Evolutionary conservation across 2,888 invertebrate species (phyloP), one percentile per base, ranked within the genome.

Genomic region (Eristalinus aeneus): DNA sequence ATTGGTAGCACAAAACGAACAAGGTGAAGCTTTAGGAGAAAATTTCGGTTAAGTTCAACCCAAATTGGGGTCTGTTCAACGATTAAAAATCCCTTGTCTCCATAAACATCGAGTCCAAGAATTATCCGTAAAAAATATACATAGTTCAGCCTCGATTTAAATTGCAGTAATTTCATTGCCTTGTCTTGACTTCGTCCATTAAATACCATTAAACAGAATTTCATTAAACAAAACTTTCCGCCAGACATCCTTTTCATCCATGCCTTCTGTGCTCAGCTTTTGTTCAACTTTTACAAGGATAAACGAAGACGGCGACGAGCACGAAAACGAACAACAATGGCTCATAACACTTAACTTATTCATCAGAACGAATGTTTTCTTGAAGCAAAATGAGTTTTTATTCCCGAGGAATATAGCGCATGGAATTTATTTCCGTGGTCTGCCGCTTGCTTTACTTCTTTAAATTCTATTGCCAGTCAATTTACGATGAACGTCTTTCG

Each of bases 301-400:
- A 11, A 56, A 12, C 4, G 12, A 11, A 23, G 56, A 23, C 23
- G 46, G 8, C 56, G 46, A 20, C 46, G 46, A 8, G 8, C 46
- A 46, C 46, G 16, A 6, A 12, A 16, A n/a, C 23, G 11, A 56
- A 56, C 56, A 46, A 72, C 61, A 61, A 53, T 32, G 32, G 53
- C 53, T 11, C 61, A 46, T 61, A 72, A 72, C 71, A 61, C 46
- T 53, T 72, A 72, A 72, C 60, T 72, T 72, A 72, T 72, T 72
- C 69, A 77, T 54, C 27, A 61, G 20, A 8, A 54, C 34, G 11
- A 32, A 71, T 71, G 39, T 69, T 69, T 58, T 56, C 36, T n/a
- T 23, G 54, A 0, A 20, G 34, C 11, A 10, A 58, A 69, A 27
- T 27, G 46, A 46, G 46, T 46, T 46, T 46, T 16, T 46, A 32